Base-by-base conservation (phyloP, 2,797 vertebrate genomes). In the Hydrocynus forskahlii region DNA sequence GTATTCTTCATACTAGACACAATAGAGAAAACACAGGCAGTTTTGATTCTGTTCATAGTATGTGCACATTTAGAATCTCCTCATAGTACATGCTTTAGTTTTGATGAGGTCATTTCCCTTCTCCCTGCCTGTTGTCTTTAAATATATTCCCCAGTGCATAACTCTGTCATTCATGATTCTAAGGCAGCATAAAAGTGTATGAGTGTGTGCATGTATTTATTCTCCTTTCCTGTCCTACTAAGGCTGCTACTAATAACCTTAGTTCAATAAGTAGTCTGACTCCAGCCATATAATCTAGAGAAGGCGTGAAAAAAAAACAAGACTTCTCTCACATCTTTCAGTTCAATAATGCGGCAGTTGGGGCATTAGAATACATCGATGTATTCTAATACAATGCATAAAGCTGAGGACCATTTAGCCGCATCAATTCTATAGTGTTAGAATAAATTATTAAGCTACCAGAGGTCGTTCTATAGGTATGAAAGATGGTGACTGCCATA, bases 161-260 rank as follows among this genome's bases (percentile, higher is more conserved):
- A 35, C 23, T 66, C 29, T 52, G 19, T 35, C 70, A n/a, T 21
- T 35, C 16, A 17, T 52, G 17, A 21, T 77, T 64, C 40, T 81
- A 35, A 35, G 35, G 35, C 35, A 35, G 35, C 35, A 35, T 35
- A 35, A 35, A 35, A 35, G 4, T 35, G 35, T 35, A 35, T 35
- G 35, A 35, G 54, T 35, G 25, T 48, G 55, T 52, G 40, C 7
- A 35, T 35, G 35, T 66, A 43, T 66, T 0, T 55, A 12, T 72
- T 68, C 3, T 64, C 21, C 29, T 76, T 52, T 77, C 63, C 50
- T 21, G n/a, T 54, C 29, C 48, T 52, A 54, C 60, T 54, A 25
- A 57, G 16, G 52, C n/a, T 68, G 12, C 38, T 35, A 43, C 54
- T 70, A 70, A 78, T 35, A 48, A 29, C n/a, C 40, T 45, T 16